These are phyloP conservation scores for Schizothorax lantsangensis DNA, from an alignment of 2,797 vertebrate species.

Conservation along the genomic window DNA sequence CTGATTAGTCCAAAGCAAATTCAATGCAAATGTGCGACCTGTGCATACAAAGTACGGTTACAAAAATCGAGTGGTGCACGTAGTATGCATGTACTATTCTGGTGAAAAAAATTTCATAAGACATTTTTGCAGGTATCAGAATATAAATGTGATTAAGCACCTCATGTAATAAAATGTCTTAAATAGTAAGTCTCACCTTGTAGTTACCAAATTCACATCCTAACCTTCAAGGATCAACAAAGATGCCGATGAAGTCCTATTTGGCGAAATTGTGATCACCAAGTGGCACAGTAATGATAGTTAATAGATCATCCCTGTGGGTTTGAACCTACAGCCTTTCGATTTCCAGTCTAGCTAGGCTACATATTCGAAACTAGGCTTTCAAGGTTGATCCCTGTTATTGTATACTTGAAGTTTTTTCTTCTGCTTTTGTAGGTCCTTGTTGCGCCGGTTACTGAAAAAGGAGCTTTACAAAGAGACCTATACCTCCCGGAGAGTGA, in stretches of 20 bases:
- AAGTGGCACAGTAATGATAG: neutral
- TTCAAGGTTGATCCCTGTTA: neutral
- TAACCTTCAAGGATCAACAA: neutral
- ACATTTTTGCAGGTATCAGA: neutral
- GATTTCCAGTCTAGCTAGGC: neutral
- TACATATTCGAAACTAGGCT: neutral
- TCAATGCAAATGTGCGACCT: neutral
- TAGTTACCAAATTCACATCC: neutral
- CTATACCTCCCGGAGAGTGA: constrained; percentile 87
- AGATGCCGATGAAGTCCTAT: neutral
- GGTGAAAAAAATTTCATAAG: neutral
- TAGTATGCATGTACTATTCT: neutral
- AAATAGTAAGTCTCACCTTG: neutral
- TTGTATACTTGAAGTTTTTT: neutral
- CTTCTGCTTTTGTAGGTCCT: constrained; percentile 79
- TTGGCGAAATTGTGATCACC: neutral
- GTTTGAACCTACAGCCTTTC: neutral
- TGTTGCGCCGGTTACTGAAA: constrained; percentile 88
- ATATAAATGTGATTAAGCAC: neutral
- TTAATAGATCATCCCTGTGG: neutral
- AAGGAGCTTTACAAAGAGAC: constrained; percentile 81
- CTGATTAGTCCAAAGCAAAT: neutral
- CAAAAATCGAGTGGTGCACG: neutral
- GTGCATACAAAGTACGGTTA: too few relatives aligned
- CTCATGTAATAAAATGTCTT: neutral